Evolutionary conservation across 2,113 vertebrate genomes (phyloP), one percentile per base, ranked within the genome.

Genomic region (Brienomyrus brachyistius): DNA sequence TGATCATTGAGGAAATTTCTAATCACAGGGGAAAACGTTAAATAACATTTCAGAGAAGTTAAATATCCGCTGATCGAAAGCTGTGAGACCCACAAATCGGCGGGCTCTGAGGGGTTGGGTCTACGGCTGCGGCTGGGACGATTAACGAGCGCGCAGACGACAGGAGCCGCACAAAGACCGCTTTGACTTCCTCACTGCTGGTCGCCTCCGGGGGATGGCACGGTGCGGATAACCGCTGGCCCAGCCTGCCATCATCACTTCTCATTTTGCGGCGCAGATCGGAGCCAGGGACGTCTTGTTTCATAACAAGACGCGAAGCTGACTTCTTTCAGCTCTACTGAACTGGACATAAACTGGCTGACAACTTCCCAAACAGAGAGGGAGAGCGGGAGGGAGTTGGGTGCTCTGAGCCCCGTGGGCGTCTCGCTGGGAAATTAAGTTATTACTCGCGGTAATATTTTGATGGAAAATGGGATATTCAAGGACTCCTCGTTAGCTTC

Each of bases 291-390:
- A 95, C 93, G 93, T 95, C 94, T 95, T 95, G 96, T 96, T 96
- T 95, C 94, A 95, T 95, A 96, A 96, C 94, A 96, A 95, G 95
- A 95, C 94, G 93, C 92, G 94, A 95, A 96, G 95, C 95, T 96
- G 96, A 97, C 96, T 96, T 96, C 94, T 95, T 97, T 96, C 95
- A 96, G 96, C 96, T 96, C 96, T 94, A 95, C 91, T 96, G 96
- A 96, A 95, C 95, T 94, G 95, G 92, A 95, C 93, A 95, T 93
- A 95, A 95, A 95, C 94, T 93, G 92, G 91, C 95, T 95, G 96
- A 96, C 96, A 96, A 95, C 94, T 94, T 94, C 95, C 94, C 95
- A 92, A 94, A 93, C 94, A 92, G 92, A 94, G 94, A 94, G 90
- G 94, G 94, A 94, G 94, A 80, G 74, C 31, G 74, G 35, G 70